phyloP scores from a whole-genome alignment of 2,797 vertebrate species.

The Oryzias sinensis region DNA sequence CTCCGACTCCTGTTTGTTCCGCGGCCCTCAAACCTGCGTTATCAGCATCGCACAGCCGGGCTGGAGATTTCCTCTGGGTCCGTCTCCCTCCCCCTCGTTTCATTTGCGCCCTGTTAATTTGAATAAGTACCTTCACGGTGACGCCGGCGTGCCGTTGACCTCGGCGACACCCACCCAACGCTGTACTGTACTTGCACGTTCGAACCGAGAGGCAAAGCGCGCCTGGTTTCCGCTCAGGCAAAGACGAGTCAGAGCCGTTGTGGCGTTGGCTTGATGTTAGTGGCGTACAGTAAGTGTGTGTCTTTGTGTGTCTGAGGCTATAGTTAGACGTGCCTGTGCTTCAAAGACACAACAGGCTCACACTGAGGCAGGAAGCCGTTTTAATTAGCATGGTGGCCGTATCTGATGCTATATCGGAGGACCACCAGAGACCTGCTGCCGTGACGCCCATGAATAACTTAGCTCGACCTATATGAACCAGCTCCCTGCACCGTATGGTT shows the following conservation, averaged over 20 bases:
- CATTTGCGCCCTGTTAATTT: slow-evolving; percentile 59
- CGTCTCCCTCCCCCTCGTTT: slow-evolving; percentile 22
- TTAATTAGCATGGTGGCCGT: slow-evolving; percentile 13
- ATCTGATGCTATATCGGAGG: slow-evolving; percentile 26
- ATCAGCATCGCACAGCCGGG: slow-evolving; percentile 51
- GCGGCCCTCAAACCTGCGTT: slow-evolving; percentile 50
- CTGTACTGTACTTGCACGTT: slow-evolving; percentile 43
- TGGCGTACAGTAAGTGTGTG: slow-evolving; percentile 11
- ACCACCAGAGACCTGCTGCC: slow-evolving; percentile 27
- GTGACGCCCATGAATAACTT: slow-evolving; percentile 7
- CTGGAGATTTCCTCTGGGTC: slow-evolving; percentile 37
- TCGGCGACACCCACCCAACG: slow-evolving; percentile 37
- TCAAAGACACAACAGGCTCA: slow-evolving; percentile 18
- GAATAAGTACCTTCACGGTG: slow-evolving; percentile 68
- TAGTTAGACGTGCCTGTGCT: slow-evolving; percentile 23
- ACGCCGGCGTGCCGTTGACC: slow-evolving; percentile 53
- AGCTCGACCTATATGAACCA: neutral
- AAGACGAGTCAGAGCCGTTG: slow-evolving; percentile 44
- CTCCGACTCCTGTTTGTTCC: slow-evolving; percentile 46
- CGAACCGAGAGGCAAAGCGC: slow-evolving; percentile 61
- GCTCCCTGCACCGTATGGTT: neutral
- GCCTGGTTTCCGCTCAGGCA: slow-evolving; percentile 56
- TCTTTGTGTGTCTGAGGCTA: slow-evolving; percentile 21
- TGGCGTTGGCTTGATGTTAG: slow-evolving; percentile 43
- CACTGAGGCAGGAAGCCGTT: slow-evolving; percentile 11